Evolutionary conservation across 2,113 vertebrate genomes (phyloP), one percentile per base, ranked within the genome.

Genomic region (Phyllostomus hastatus): DNA sequence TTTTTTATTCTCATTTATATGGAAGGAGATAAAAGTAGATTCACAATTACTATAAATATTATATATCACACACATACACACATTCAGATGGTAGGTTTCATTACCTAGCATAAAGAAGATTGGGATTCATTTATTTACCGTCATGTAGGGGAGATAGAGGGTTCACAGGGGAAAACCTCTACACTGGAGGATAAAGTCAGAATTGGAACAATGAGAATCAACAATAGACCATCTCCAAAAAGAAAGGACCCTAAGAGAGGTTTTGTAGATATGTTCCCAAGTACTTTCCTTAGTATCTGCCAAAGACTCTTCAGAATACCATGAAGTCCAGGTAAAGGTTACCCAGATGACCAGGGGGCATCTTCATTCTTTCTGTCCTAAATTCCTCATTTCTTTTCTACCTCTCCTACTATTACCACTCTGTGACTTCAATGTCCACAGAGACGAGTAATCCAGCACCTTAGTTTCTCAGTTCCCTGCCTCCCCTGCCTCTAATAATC

Each of bases 1-100:
- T 14, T 12, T n/a, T 93, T 93, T 83, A 92, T 82, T 95, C 28
- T 95, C 43, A 94, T 61, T 92, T 88, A 84, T 59, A 35, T 35
- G 31, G 92, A 96, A 90, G 59, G 12, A 61, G 41, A 67, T 46
- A 66, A 67, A 96, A 67, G 20, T 20, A 48, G 66, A 81, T 57
- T 95, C 57, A 50, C 15, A 50, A 9, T 12, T 61, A 91, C 41
- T 89, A 14, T 76, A 33, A 92, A 81, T 28, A 33, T 64, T 43
- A 73, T 15, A 61, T 14, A n/a, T 59, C 50, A 82, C 19, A 82
- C 4, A 75, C 20, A 70, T 4, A 46, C 1, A 64, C 41, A 35
- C 15, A 80, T 79, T 69, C 5, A 78, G 14, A 50, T 22, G 78
- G 35, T 35, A 80, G 20, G 24, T 17, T 91, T 91, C 92, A 88